Conservation (phyloP, 1,140 invertebrate genomes). For the Drosophila bifasciata region DNA sequence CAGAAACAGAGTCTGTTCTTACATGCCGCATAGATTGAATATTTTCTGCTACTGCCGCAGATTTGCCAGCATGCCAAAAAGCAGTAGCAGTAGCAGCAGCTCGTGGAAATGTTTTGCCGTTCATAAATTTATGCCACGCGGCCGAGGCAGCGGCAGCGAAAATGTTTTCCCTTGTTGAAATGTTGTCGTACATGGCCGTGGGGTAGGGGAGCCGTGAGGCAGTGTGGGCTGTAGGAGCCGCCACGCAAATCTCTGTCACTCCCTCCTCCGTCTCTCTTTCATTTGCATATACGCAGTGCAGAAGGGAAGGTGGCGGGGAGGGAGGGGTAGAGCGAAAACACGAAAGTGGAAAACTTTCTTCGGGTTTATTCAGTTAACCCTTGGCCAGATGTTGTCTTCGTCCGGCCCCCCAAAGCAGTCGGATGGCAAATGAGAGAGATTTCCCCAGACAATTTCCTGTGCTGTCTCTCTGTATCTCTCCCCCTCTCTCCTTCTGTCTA, state of each 20-base stretch:
- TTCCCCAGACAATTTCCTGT: conserved; percentile 6
- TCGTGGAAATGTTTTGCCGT: conserved; percentile 55
- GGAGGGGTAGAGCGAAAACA: conserved; percentile 32
- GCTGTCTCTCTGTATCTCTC: not conserved
- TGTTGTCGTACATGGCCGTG: conserved; percentile 47
- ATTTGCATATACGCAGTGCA: conserved; percentile 34
- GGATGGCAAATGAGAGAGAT: conserved; percentile 2
- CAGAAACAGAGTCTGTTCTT: conserved; percentile 20
- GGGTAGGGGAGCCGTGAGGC: not conserved
- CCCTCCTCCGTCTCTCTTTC: too few species aligned
- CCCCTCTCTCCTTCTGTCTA: not conserved
- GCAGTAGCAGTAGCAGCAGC: conserved; percentile 23
- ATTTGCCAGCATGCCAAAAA: conserved; percentile 57
- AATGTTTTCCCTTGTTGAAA: conserved; percentile 52
- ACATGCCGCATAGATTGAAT: conserved; percentile 74
- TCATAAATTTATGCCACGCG: conserved; percentile 64
- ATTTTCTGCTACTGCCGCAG: conserved; percentile 70
- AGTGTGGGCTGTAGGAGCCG: conserved; percentile 1
- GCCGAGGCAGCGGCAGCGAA: conserved; percentile 35
- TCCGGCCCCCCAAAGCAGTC: conserved; percentile 2
- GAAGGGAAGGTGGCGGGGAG: too few species aligned
- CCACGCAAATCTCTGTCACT: too few species aligned
- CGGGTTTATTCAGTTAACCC: conserved; percentile 35
- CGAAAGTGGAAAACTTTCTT: conserved; percentile 48
- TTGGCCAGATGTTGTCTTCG: conserved; percentile 38